phyloP scores from a whole-genome alignment of 2,113 vertebrate species.

The Ailuropoda melanoleuca region DNA sequence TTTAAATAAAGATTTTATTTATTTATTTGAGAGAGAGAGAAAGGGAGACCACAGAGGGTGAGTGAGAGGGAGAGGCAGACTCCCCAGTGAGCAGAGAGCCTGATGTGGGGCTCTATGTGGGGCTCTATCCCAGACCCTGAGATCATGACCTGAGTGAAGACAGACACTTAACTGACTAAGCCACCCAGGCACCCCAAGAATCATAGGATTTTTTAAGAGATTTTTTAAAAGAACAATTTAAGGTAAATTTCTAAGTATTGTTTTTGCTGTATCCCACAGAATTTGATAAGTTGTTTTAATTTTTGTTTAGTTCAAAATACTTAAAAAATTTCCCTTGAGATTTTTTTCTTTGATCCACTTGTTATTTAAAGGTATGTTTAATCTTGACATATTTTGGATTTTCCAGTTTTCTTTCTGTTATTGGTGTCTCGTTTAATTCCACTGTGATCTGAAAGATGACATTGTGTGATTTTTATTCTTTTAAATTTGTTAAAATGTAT shows the following conservation, averaged over 20 bases:
- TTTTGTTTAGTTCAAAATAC: background rate
- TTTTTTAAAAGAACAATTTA: background rate
- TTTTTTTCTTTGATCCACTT: background rate
- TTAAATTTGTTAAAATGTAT: background rate
- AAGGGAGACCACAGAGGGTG: too few relatives aligned
- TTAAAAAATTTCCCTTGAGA: background rate
- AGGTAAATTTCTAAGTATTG: background rate
- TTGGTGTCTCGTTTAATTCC: background rate
- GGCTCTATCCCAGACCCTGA: too few relatives aligned
- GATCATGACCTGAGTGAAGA: too few relatives aligned
- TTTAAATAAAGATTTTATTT: background rate
- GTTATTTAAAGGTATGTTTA: background rate
- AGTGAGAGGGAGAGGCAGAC: too few relatives aligned
- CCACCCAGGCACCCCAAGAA: background rate
- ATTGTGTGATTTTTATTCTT: background rate
- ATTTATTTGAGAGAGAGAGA: too few relatives aligned
- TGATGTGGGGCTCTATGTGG: too few relatives aligned
- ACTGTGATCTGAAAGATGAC: background rate
- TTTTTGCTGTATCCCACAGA: background rate
- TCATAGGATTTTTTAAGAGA: background rate
- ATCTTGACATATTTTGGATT: background rate
- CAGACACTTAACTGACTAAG: too few relatives aligned
- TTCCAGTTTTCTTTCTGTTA: background rate
- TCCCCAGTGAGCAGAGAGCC: too few relatives aligned
- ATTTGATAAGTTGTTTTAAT: background rate